phyloP scores from a whole-genome alignment of 1,140 invertebrate species.

The Caerostris extrusa region DNA sequence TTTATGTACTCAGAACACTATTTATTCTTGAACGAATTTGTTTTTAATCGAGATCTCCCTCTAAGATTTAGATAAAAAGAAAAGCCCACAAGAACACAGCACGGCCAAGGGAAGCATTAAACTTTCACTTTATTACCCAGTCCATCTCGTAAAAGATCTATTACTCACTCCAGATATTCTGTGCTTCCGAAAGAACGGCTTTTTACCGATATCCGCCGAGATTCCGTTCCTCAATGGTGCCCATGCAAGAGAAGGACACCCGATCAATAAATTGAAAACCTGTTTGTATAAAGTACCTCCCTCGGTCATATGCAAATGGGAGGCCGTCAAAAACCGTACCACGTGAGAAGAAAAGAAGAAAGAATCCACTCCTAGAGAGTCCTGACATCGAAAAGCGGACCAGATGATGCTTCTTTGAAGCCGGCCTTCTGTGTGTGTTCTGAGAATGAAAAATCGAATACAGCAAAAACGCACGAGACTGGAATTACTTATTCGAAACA shows the following conservation, averaged over 20 bases:
- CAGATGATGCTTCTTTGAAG: slow-evolving; percentile 12
- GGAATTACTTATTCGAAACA: not conserved
- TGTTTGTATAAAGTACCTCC: not conserved
- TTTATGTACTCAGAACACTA: too few relatives aligned
- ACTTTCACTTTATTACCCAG: slow-evolving; percentile 16
- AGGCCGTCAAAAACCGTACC: not conserved
- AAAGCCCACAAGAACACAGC: not conserved
- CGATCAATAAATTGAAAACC: slow-evolving; percentile 1
- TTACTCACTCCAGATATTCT: not conserved
- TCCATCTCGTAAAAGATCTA: slow-evolving; percentile 19
- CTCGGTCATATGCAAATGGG: not conserved
- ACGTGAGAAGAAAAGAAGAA: not conserved
- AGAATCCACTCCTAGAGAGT: not conserved
- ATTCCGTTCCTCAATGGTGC: not conserved
- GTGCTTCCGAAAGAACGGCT: not conserved
- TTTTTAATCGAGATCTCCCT: too few relatives aligned
- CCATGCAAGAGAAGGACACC: slow-evolving; percentile 8
- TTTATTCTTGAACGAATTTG: too few relatives aligned
- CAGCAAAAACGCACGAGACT: not conserved
- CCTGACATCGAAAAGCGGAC: slow-evolving; percentile 23
- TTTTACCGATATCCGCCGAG: not conserved
- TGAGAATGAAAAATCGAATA: not conserved
- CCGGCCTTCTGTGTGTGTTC: not conserved
- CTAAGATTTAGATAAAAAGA: too few relatives aligned
- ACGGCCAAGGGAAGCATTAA: not conserved